A percentile compares a stretch with the other conserved stretches of the same genome.
Evolutionary conservation across 2,113 vertebrate species (phyloP).

Genomic region (Sialia sialis): DNA sequence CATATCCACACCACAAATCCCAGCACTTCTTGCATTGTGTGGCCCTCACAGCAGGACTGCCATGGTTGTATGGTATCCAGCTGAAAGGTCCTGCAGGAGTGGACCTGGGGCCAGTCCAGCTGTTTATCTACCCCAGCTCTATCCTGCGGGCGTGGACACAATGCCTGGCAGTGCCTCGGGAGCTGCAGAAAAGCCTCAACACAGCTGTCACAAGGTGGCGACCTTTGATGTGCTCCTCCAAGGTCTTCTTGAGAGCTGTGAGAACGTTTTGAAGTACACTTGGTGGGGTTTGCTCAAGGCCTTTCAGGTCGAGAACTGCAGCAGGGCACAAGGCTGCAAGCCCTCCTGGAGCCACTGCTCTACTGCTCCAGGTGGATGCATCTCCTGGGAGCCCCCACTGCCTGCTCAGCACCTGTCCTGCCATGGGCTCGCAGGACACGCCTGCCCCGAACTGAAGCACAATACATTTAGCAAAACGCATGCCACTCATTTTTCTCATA

Average conservation of each 20-base stretch:
- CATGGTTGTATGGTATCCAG: neutral
- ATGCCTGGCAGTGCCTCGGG: fast-evolving
- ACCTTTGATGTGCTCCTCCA: neutral
- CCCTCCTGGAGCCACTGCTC: neutral
- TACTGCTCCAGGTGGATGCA: fast-evolving
- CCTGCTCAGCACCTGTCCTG: neutral
- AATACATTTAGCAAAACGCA: neutral
- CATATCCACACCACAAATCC: neutral
- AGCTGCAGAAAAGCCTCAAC: neutral
- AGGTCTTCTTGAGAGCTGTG: neutral
- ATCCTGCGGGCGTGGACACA: fast-evolving
- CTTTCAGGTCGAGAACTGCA: neutral
- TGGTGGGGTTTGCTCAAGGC: neutral
- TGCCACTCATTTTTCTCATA: neutral
- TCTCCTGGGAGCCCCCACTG: neutral
- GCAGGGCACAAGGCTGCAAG: neutral
- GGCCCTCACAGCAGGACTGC: neutral
- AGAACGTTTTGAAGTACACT: neutral
- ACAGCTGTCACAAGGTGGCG: conserved; percentile 31
- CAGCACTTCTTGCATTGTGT: neutral
- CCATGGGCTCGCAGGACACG: neutral
- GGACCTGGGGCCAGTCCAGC: neutral
- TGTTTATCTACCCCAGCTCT: neutral
- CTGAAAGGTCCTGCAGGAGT: neutral
- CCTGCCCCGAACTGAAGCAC: neutral